These are phyloP conservation scores for Sebastes miniatus DNA, from an alignment of 2,797 vertebrate species.

Conservation along the genomic window DNA sequence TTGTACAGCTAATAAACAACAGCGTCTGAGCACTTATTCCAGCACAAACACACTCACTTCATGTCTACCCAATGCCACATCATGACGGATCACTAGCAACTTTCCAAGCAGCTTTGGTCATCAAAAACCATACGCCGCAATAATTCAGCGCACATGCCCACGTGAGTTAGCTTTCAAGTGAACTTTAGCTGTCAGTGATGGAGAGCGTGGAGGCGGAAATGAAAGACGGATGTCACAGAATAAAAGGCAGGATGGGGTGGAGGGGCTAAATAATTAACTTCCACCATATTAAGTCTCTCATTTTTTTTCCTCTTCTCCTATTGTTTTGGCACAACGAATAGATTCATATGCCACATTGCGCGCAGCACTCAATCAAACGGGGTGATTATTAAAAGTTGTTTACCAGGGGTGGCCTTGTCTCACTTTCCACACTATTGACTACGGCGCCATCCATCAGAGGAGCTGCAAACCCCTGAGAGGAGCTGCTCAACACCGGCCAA, in stretches of 20 bases:
- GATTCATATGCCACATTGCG: slow-evolving; percentile 58
- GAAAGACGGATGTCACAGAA: slow-evolving; percentile 36
- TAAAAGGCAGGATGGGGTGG: slow-evolving; percentile 12
- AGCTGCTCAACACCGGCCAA: slow-evolving; percentile 25
- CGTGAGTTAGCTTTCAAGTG: slow-evolving; percentile 21
- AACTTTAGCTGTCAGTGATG: slow-evolving; percentile 55
- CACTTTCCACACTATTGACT: slow-evolving; percentile 55
- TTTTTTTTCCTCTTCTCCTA: slow-evolving; percentile 22
- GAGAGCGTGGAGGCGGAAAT: slow-evolving; percentile 33
- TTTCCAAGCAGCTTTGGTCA: slow-evolving; percentile 70
- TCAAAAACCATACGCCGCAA: slow-evolving; percentile 46
- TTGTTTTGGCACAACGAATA: slow-evolving; percentile 57
- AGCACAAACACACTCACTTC: slow-evolving; percentile 24
- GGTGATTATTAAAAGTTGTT: slow-evolving; percentile 78
- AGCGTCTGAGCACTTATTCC: not conserved
- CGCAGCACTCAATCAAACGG: slow-evolving; percentile 62
- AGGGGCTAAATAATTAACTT: slow-evolving; percentile 64
- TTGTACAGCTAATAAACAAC: slow-evolving; percentile 11
- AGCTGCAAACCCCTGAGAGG: slow-evolving; percentile 28
- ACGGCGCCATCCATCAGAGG: slow-evolving; percentile 58
- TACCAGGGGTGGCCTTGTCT: slow-evolving; percentile 70
- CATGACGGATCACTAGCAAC: slow-evolving; percentile 63
- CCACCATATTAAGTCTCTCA: slow-evolving; percentile 56
- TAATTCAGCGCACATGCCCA: slow-evolving; percentile 17
- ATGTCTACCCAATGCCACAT: slow-evolving; percentile 30